Base-by-base conservation (phyloP, 2,797 vertebrate species). In the Thaleichthys pacificus region DNA sequence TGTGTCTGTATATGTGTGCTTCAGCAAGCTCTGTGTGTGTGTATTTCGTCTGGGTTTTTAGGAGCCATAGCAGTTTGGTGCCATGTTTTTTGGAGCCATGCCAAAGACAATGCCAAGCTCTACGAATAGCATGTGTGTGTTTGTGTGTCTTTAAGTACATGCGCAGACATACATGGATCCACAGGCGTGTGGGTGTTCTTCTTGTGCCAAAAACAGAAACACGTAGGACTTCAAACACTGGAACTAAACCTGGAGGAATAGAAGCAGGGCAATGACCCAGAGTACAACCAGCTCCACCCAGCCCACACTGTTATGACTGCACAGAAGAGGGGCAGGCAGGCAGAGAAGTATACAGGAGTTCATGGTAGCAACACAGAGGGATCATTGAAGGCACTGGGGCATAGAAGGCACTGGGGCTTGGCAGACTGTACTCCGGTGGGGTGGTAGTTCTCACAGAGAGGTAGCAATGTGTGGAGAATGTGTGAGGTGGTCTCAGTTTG, bases 231-330 rank as follows among this genome's bases (percentile, higher is more conserved):
- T 77, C 2, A 64, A 24, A 62, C 19, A 26, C 32, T 57, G 14
- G 21, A 30, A 51, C 17, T 75, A 71, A 80, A 68, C 26, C 14
- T 32, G 67, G 51, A 2, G 22, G 15, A 73, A 69, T 21, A 38
- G 65, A 67, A 76, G 62, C 61, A 72, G 38, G 66, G 77, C 75
- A 72, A 28, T 77, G 66, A 28, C 35, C 11, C n/a, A 9, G 51
- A 74, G 26, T 57, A 71, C 60, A 72, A 68, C 38, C 38, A 11
- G 38, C 38, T 42, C 38, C 9, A 42, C 9, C 38, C 38, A 42
- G 38, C 38, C 38, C 38, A 42, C 38, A 42, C 38, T 42, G 38
- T 42, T 42, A 42, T 42, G 61, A 69, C 51, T 56, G 6, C 24
- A 15, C 26, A 72, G 57, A 70, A 24, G 47, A 70, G 61, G 51